phyloP scores from a whole-genome alignment of 2,113 vertebrate genomes.

The Peromyscus californicus region DNA sequence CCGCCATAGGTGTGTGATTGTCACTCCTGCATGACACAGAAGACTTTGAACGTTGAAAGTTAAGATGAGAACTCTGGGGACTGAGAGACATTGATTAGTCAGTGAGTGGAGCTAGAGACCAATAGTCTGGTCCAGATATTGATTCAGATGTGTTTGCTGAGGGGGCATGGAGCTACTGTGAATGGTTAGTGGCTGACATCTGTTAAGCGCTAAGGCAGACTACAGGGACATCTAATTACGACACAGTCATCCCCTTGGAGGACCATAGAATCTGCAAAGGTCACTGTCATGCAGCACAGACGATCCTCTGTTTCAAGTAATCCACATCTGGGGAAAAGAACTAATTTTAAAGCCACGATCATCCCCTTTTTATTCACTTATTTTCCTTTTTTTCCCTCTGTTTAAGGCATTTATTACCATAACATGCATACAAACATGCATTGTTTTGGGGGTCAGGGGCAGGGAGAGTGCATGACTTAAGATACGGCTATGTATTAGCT shows the following conservation, averaged over 20 bases:
- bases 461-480: neutral
- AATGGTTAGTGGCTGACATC: neutral
- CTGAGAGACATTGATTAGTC: neutral
- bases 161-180: neutral
- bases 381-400: neutral
- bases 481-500: neutral
- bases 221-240: accelerated
- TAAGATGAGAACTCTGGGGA: neutral
- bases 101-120: neutral
- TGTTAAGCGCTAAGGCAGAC: accelerated
- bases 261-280: neutral
- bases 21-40: neutral
- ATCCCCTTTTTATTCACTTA: neutral
- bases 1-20: neutral
- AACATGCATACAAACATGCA: neutral
- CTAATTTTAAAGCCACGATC: neutral
- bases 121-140: no score
- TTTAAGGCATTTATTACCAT: neutral
- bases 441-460: no score
- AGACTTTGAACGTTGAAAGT: neutral
- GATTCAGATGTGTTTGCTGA: accelerated
- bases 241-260: no score
- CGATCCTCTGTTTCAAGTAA: neutral
- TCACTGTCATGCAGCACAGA: neutral
- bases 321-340: neutral